Conservation (phyloP, 2,113 vertebrate species). For the Syrmaticus mikado region DNA sequence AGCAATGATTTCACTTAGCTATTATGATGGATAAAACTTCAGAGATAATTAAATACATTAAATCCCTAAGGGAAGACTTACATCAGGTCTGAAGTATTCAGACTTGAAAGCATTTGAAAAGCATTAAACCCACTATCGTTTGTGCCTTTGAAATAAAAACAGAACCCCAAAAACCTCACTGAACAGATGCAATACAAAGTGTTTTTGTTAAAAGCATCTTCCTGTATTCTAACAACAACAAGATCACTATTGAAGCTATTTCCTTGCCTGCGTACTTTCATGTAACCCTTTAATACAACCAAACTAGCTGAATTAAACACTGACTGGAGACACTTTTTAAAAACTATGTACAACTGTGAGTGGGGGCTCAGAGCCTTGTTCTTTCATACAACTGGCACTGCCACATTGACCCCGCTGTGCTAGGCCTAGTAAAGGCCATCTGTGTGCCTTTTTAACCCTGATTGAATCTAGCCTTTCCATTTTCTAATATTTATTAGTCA, state of each 20-base stretch:
- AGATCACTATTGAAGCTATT: not conserved
- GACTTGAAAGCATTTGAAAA: conserved; percentile 59
- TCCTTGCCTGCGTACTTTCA: not conserved
- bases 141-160: not conserved
- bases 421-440: not conserved
- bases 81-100: conserved; percentile 66
- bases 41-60: conserved; percentile 73
- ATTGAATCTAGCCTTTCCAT: not conserved
- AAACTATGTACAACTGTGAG: not conserved
- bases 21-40: conserved; percentile 73
- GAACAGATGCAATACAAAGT: not conserved
- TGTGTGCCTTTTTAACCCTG: no score
- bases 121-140: conserved; percentile 40
- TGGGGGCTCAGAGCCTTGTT: not conserved
- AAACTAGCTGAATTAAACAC: not conserved
- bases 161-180: not conserved
- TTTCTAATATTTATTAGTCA: not conserved
- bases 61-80: conserved; percentile 71
- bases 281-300: not conserved
- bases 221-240: not conserved
- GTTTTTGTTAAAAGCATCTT: not conserved
- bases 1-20: conserved; percentile 71
- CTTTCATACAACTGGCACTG: not conserved
- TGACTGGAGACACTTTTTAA: not conserved
- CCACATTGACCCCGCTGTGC: not conserved